A percentile compares a stretch with the other conserved stretches of the same genome.
phyloP scores from a whole-genome alignment of 2,888 invertebrate species.

The Sarcophaga variegata region DNA sequence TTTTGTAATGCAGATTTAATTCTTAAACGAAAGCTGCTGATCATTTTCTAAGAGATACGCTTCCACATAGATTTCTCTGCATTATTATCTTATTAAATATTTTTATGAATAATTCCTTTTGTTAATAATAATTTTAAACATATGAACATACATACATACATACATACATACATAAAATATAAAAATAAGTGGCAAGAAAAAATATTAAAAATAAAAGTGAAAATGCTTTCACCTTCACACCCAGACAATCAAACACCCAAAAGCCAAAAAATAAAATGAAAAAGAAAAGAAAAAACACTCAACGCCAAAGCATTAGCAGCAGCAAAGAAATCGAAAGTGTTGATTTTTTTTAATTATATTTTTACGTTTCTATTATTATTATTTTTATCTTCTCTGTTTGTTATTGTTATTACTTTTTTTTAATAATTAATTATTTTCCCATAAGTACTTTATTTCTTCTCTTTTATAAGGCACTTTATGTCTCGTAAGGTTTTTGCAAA shows the following conservation, averaged over 20 bases:
- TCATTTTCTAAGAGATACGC: no score
- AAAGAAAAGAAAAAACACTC: not conserved
- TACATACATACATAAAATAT: no score
- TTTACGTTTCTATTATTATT: conserved; percentile 18
- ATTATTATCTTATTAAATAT: no score
- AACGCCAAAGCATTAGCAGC: not conserved
- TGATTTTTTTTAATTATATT: conserved; percentile 47
- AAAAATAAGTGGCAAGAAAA: not conserved
- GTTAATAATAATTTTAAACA: no score
- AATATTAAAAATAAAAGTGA: conserved; percentile 73
- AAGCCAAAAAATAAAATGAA: conserved; percentile 9
- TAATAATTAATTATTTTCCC: conserved; percentile 22
- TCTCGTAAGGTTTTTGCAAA: not conserved
- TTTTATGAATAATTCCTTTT: no score
- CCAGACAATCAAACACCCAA: not conserved
- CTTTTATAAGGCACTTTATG: not conserved
- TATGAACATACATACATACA: no score
- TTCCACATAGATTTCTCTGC: no score
- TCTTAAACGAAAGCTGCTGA: no score
- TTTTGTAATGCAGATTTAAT: no score
- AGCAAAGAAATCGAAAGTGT: conserved; percentile 65
- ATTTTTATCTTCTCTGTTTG: conserved; percentile 30
- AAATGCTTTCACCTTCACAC: conserved; percentile 78
- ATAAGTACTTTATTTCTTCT: conserved; percentile 18
- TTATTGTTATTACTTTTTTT: conserved; percentile 23